Evolutionary conservation across 92 coral and sea anemone genomes (phyloP).

Genomic region (Heliopora coerulea): DNA sequence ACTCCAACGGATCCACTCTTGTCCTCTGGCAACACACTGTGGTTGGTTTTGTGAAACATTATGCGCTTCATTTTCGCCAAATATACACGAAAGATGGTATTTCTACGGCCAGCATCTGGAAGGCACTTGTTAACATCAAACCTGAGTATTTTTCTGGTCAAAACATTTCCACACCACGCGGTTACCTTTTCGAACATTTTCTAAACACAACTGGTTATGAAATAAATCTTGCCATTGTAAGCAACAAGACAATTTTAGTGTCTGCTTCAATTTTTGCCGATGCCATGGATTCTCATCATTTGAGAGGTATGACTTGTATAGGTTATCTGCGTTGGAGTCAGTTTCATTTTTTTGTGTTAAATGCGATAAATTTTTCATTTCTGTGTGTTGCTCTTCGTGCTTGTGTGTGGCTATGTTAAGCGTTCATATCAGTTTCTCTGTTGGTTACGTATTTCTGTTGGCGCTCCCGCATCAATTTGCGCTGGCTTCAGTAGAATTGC

Average conservation of each 20-base stretch:
- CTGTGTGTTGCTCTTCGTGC: too few species aligned
- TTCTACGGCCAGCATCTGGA: neutral
- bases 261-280: constrained; percentile 4
- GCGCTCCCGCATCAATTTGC: too few species aligned
- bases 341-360: too few species aligned
- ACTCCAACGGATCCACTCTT: neutral
- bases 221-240: neutral
- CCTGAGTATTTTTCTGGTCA: neutral
- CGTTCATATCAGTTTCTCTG: too few species aligned
- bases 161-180: neutral
- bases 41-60: neutral
- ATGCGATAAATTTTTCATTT: too few species aligned
- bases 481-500: too few species aligned
- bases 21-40: constrained; percentile 3
- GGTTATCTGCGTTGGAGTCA: too few species aligned
- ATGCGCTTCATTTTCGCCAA: neutral
- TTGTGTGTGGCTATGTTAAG: too few species aligned
- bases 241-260: neutral
- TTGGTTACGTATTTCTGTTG: too few species aligned
- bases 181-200: neutral
- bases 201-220: neutral
- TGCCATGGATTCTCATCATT: neutral
- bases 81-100: neutral
- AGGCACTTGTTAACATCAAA: neutral
- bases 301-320: too few species aligned